These are phyloP conservation scores for Charina bottae DNA, from an alignment of 2,113 vertebrate genomes.

Conservation along the genomic window DNA sequence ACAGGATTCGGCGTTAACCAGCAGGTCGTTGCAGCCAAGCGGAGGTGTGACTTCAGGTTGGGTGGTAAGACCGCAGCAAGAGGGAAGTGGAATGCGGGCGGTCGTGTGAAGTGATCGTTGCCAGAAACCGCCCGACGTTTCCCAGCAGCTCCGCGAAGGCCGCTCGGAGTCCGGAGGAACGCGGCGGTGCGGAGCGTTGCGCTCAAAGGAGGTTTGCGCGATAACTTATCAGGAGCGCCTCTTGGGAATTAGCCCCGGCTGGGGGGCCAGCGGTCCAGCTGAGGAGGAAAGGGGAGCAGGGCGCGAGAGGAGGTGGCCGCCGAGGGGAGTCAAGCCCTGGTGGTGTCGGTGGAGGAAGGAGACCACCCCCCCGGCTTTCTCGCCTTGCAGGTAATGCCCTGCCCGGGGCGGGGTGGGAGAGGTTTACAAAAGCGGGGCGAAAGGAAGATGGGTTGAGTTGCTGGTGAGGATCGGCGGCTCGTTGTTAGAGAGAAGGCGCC, in stretches of 20 bases:
- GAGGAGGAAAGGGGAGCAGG: neutral
- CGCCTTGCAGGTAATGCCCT: constrained; percentile 50
- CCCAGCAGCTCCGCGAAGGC: constrained; percentile 71
- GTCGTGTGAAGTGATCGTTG: constrained; percentile 98
- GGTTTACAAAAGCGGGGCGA: neutral
- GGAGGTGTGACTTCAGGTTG: constrained; percentile 79
- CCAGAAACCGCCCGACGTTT: constrained; percentile 91
- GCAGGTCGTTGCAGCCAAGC: neutral
- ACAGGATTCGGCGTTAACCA: constrained; percentile 59
- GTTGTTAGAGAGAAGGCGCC: neutral
- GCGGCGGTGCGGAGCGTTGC: constrained; percentile 54
- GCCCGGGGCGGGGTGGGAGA: neutral
- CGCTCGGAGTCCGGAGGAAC: constrained; percentile 66
- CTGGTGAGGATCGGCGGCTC: neutral
- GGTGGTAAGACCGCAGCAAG: constrained; percentile 72
- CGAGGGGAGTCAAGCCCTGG: constrained; percentile 7
- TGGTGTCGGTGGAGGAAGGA: constrained; percentile 7
- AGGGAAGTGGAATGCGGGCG: constrained; percentile 88
- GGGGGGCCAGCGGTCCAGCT: constrained; percentile 67
- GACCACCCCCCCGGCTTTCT: neutral
- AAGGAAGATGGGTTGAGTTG: neutral
- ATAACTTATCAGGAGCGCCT: constrained; percentile 82
- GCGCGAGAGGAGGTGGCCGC: neutral
- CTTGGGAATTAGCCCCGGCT: constrained; percentile 72
- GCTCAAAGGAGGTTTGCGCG: constrained; percentile 56